Percentiles rank a stretch among this genome's conserved stretches.
Evolutionary conservation across 2,888 invertebrate genomes (phyloP).

Genomic region (Slavum lentiscoides): DNA sequence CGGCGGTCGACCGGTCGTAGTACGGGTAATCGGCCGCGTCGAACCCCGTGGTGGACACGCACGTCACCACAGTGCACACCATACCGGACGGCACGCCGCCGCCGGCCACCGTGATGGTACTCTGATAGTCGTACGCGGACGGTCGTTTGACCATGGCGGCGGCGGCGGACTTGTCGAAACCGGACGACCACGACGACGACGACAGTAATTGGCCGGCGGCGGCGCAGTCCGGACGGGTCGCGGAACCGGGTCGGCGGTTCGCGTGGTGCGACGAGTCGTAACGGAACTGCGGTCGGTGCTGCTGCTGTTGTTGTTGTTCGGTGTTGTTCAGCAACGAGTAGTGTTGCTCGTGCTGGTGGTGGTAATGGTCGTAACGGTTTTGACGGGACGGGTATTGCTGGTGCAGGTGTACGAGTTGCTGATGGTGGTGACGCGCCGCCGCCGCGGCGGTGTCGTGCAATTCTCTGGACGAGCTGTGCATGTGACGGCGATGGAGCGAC

Average conservation of each 20-base stretch:
- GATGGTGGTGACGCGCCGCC: no score
- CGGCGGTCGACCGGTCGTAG: slow-evolving; percentile 31
- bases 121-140: slow-evolving; percentile 22
- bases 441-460: neutral
- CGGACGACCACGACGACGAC: slow-evolving; percentile 64
- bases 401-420: no score
- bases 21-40: slow-evolving; percentile 33
- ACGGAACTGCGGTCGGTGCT: neutral
- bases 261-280: neutral
- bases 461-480: slow-evolving; percentile 27
- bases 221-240: slow-evolving; percentile 78
- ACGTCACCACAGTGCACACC: slow-evolving; percentile 28
- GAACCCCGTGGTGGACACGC: neutral
- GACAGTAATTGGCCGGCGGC: slow-evolving; percentile 58
- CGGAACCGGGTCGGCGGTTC: slow-evolving; percentile 73
- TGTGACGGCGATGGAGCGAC: slow-evolving; percentile 16
- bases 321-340: neutral
- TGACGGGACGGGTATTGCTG: no score
- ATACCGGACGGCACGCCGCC: slow-evolving; percentile 10
- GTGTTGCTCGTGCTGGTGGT: no score
- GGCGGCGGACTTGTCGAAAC: slow-evolving; percentile 71
- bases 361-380: no score
- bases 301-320: neutral
- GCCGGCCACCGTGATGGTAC: slow-evolving; percentile 24
- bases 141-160: no score